Conservation (phyloP, 2,888 invertebrate genomes). For the Torymus auratus region DNA sequence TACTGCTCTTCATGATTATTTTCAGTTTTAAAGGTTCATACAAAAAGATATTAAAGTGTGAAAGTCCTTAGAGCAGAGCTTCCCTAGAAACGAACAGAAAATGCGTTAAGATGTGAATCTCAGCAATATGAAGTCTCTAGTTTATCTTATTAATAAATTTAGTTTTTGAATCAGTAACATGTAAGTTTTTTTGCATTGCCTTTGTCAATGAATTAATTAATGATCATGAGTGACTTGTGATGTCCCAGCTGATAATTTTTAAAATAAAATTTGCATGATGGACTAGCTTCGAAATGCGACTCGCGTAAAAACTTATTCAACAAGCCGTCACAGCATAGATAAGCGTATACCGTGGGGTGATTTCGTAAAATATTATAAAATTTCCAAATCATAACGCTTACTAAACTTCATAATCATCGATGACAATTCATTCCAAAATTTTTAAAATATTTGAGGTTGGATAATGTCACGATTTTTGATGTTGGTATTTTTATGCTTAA, state of each 20-base stretch:
- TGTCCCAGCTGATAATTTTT: constrained; percentile 60
- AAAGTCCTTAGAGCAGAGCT: constrained; percentile 51
- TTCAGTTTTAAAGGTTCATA: constrained; percentile 34
- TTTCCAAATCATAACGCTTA: neutral
- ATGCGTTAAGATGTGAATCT: constrained; percentile 18
- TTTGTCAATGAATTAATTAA: constrained; percentile 58
- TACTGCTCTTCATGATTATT: constrained; percentile 40
- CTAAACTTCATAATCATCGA: too few species aligned
- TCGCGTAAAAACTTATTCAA: constrained; percentile 62
- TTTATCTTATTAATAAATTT: constrained; percentile 33
- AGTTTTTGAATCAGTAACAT: constrained; percentile 20
- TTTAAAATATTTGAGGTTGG: constrained; percentile 27
- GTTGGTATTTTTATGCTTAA: constrained; percentile 35
- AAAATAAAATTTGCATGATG: constrained; percentile 68
- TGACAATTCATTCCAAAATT: neutral
- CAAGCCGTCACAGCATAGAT: constrained; percentile 63
- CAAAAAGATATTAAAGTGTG: constrained; percentile 39
- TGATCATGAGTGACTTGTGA: constrained; percentile 64
- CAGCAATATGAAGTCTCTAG: constrained; percentile 15
- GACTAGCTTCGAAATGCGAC: constrained; percentile 70
- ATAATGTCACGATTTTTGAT: constrained; percentile 26
- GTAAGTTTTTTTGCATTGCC: constrained; percentile 24
- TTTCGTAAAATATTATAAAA: constrained; percentile 45
- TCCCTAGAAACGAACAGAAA: constrained; percentile 44
- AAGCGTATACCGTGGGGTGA: constrained; percentile 66